Evolutionary conservation across 2,888 invertebrate genomes (phyloP).

Genomic region (Trichogramma dendrolimi): DNA sequence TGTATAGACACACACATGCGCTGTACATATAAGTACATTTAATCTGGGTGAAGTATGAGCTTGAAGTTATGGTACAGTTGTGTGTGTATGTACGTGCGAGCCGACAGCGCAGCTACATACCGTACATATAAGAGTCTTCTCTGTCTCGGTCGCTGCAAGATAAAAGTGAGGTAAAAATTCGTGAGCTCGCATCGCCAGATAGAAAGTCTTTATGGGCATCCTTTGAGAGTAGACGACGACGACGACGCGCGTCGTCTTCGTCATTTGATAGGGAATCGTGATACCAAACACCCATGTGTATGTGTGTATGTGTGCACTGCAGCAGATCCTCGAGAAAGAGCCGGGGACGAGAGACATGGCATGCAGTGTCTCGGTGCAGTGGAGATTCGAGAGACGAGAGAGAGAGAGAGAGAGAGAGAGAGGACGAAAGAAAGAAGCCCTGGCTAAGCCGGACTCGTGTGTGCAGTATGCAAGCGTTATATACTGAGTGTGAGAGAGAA

Average conservation of each 20-base stretch:
- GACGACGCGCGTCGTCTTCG: slow-evolving; percentile 26
- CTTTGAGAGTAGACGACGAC: slow-evolving; percentile 9
- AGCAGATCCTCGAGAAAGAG: background rate
- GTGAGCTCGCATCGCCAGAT: no score
- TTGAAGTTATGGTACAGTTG: no score
- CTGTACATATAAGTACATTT: no score
- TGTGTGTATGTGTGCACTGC: background rate
- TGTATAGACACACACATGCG: no score
- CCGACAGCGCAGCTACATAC: no score
- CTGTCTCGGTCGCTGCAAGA: background rate
- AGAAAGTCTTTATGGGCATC: slow-evolving; percentile 18
- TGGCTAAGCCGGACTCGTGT: slow-evolving; percentile 1
- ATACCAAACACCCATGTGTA: slow-evolving; percentile 25
- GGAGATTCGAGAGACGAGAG: background rate
- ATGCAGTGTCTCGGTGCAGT: background rate
- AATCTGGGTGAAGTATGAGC: no score
- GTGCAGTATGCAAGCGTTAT: slow-evolving; percentile 14
- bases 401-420: background rate
- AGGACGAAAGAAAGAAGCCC: slow-evolving; percentile 1
- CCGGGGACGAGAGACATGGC: background rate
- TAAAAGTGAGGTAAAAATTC: background rate
- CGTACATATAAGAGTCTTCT: no score
- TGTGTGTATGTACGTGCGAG: no score
- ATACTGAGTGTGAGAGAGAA: no score
- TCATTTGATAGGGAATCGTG: slow-evolving; percentile 32